Evolutionary conservation across 2,888 invertebrate species (phyloP), one percentile per base, ranked within the genome.

Genomic region (Macroteleia sp.): DNA sequence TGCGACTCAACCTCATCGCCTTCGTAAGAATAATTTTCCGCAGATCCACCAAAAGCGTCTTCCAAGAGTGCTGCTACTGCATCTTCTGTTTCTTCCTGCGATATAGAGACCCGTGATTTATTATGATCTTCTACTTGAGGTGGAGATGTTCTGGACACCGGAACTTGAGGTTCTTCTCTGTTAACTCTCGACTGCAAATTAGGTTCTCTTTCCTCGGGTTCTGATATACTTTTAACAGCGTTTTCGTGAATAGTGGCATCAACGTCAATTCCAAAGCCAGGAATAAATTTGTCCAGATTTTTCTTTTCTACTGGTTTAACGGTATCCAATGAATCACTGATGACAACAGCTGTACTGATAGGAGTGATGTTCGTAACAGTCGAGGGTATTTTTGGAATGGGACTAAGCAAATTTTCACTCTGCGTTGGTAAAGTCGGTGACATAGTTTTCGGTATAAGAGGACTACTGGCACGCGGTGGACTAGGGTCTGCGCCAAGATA

Each of bases 11-110:
- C 93, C 84, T 91, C 92, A 36, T 91, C 91, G 20, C 91, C 91
- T 52, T 91, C 90, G 62, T 92, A 92, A 0, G 91, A 90, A 73
- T 90, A 91, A 32, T 91, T 91, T 42, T 91, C 92, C 14, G 91
- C 89, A 0, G 93, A 92, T 6, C 94, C 95, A 1, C 96, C 95
- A 87, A 97, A 97, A 82, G 97, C 96, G 91, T 97, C 97, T 20
- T 96, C 97, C 61, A 97, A 91, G 22, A 97, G 92, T 0, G 97
- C 97, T 6, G 97, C 97, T 0, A 97, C 97, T 0, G 97, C 97
- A 90, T 97, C 97, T 91, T 96, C 97, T 0, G 97, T 97, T 92
- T 97, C 97, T 92, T 97, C 97, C 91, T 97, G 97, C 0, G 97
- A 97, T 85, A 97, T 97, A 0, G 96, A 93, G 8, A 96, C 96